A percentile compares a stretch with the other conserved stretches of the same genome.
These are phyloP conservation scores for Spodoptera exigua DNA, from an alignment of 2,888 invertebrate genomes.

Conservation along the genomic window DNA sequence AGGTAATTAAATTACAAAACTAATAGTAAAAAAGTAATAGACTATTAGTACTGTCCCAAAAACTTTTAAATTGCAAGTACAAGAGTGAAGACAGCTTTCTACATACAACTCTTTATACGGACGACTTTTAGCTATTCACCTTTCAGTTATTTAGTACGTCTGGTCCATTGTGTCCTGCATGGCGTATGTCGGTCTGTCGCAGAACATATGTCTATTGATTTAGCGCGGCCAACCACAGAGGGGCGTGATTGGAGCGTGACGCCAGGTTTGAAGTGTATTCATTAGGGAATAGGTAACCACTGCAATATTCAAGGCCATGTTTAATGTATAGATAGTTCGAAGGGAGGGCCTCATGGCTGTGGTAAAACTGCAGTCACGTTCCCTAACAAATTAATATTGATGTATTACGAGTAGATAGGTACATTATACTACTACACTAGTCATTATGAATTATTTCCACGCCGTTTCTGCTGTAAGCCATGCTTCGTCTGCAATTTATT, in stretches of 20 bases:
- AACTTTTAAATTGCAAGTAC: slow-evolving; percentile 9
- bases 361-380: slow-evolving; percentile 34
- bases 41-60: slow-evolving; percentile 9
- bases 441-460: slow-evolving; percentile 10
- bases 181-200: slow-evolving; percentile 28
- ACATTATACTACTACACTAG: slow-evolving; percentile 3
- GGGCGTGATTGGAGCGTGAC: slow-evolving; percentile 81
- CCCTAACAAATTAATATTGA: slow-evolving; percentile 20
- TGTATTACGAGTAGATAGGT: too few relatives aligned
- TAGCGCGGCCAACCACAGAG: slow-evolving; percentile 74
- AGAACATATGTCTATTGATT: slow-evolving; percentile 77
- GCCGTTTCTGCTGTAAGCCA: not conserved
- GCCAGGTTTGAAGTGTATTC: slow-evolving; percentile 58
- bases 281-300: slow-evolving; percentile 60
- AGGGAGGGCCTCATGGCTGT: slow-evolving; percentile 33
- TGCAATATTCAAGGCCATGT: slow-evolving; percentile 56
- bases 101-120: slow-evolving; percentile 17
- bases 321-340: slow-evolving; percentile 32
- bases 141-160: slow-evolving; percentile 42
- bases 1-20: too few relatives aligned
- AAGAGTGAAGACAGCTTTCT: slow-evolving; percentile 30
- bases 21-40: too few relatives aligned
- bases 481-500: slow-evolving; percentile 2
- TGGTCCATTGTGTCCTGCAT: slow-evolving; percentile 47
- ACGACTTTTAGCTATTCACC: slow-evolving; percentile 33